These are phyloP conservation scores for Dolichoris vasculosae DNA, from an alignment of 1,140 invertebrate genomes.

Conservation along the genomic window DNA sequence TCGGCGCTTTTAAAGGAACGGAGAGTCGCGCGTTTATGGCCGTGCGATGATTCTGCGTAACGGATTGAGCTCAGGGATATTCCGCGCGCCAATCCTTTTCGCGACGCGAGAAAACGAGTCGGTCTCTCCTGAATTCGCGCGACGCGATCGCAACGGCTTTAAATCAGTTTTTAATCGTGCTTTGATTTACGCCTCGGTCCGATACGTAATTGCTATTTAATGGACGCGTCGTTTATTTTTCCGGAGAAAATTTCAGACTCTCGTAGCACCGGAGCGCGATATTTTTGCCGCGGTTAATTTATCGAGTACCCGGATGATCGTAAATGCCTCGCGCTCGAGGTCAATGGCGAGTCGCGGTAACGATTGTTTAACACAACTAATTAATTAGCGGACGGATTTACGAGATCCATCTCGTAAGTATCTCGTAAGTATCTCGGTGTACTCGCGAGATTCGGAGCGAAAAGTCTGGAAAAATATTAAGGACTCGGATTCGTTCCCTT, in stretches of 20 bases:
- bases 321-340: not conserved
- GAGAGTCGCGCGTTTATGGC: conserved; percentile 6
- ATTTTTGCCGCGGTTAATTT: not conserved
- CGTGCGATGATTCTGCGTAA: conserved; percentile 49
- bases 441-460: no score
- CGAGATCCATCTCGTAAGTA: not conserved
- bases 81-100: not conserved
- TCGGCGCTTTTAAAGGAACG: not conserved
- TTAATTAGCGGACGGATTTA: no score
- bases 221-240: not conserved
- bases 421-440: no score
- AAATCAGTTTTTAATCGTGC: not conserved
- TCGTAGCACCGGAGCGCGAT: no score
- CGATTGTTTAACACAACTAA: not conserved
- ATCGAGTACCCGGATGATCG: not conserved
- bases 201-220: not conserved
- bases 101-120: not conserved
- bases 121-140: not conserved
- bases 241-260: not conserved
- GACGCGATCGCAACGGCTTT: not conserved
- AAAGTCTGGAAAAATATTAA: no score
- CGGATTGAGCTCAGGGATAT: conserved; percentile 52
- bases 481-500: no score
- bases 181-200: not conserved
- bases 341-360: not conserved